Base-by-base conservation (phyloP, 2,888 invertebrate species). In the Fabriciana adippe region DNA sequence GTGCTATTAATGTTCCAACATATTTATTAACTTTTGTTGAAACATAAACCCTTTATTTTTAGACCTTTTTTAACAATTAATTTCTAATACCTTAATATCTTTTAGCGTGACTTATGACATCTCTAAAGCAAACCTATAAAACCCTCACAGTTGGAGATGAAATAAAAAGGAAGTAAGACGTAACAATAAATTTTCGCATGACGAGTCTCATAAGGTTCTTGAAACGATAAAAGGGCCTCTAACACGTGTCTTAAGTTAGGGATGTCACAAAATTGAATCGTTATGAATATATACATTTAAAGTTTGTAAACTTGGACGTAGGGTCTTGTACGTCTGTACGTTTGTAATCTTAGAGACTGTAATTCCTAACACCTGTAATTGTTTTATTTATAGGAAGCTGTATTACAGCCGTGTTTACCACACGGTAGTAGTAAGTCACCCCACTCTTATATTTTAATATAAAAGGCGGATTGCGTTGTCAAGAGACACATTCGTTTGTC, bases 141-240 rank as follows among this genome's bases (percentile, higher is more conserved):
- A 65, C 57, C 69, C 11, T 60, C 68, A 67, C 73, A 75, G 70
- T 72, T 69, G 73, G 71, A 74, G 73, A 68, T 72, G 70, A 73
- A 74, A 76, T 76, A 76, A 75, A 77, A 77, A 74, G 71, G 70
- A 72, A 78, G 73, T 77, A 71, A 78, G 79, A 77, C 73, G 74
- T 76, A 72, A 75, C 75, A 75, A 78, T 78, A 78, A 79, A 79
- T 79, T 76, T 76, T 75, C 76, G 75, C 76, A 78, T 78, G 77
- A 79, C 76, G 77, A 76, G 74, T 71, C 77, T 76, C 76, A 75
- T 78, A 79, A 78, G 75, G 76, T 75, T 74, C 72, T 73, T 64
- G 70, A 66, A 72, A 74, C 76, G 72, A 77, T 79, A 77, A 78
- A 79, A 74, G 73, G 67, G 71, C 68, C 67, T 55, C 73, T 76